Evolutionary conservation across 2,113 vertebrate species (phyloP).

Genomic region (Pteronura brasiliensis): DNA sequence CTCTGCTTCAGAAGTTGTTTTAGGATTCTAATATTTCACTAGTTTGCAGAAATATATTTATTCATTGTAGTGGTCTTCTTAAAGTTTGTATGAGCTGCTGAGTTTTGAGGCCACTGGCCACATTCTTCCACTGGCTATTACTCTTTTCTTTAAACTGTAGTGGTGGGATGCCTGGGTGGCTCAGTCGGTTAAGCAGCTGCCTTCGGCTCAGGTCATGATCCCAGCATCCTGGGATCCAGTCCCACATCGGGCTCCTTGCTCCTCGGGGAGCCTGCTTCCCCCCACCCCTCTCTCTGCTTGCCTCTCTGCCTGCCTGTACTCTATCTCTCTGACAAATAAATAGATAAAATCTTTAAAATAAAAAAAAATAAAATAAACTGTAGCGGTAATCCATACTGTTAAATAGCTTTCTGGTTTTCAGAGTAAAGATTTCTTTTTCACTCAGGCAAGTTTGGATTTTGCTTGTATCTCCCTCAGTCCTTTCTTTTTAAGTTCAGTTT

Average conservation of each 20-base stretch:
- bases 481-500: not conserved
- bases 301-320: too few relatives aligned
- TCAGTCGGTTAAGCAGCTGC: too few relatives aligned
- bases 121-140: not conserved
- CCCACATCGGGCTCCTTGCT: too few relatives aligned
- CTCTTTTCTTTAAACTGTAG: not conserved
- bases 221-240: too few relatives aligned
- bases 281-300: too few relatives aligned
- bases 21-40: not conserved
- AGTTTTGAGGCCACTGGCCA: not conserved
- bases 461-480: not conserved
- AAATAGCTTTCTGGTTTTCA: slow-evolving; percentile 28
- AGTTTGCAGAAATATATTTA: not conserved
- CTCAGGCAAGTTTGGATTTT: not conserved
- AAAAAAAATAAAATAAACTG: not conserved
- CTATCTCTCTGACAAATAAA: too few relatives aligned
- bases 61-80: not conserved
- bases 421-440: slow-evolving; percentile 40
- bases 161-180: not conserved
- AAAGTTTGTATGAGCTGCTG: not conserved
- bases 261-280: too few relatives aligned
- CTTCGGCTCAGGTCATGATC: too few relatives aligned
- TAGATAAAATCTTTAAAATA: too few relatives aligned
- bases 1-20: not conserved
- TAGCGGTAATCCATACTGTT: slow-evolving; percentile 16